phyloP scores from a whole-genome alignment of 2,113 vertebrate species.

The Excalfactoria chinensis region DNA sequence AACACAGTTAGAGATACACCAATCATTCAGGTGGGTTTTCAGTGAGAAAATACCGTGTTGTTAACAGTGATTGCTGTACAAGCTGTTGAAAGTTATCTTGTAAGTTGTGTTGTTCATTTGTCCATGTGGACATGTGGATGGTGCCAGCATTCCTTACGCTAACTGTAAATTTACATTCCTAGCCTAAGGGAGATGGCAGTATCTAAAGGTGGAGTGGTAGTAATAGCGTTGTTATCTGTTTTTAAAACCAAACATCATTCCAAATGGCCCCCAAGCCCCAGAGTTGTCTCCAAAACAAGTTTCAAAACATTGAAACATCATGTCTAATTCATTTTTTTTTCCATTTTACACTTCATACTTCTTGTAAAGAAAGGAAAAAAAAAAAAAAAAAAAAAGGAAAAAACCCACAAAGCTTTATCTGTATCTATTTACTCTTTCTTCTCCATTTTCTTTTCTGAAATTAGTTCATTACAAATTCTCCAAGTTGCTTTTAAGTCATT shows the following conservation, averaged over 20 bases:
- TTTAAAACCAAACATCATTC: background rate
- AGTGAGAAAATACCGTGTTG: background rate
- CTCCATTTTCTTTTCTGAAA: background rate
- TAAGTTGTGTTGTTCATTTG: background rate
- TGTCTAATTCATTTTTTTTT: background rate
- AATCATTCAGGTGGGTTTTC: rapidly evolving
- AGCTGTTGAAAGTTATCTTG: background rate
- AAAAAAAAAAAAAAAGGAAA: background rate
- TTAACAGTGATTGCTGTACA: background rate
- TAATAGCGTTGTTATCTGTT: background rate
- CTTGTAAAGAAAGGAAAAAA: background rate
- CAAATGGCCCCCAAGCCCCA: background rate
- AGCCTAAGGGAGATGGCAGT: background rate
- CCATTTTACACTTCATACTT: background rate
- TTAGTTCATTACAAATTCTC: background rate
- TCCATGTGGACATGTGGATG: background rate
- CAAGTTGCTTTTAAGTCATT: background rate
- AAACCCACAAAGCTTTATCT: background rate
- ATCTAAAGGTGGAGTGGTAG: background rate
- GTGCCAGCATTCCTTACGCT: background rate
- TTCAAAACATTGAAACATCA: background rate
- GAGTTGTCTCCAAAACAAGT: background rate
- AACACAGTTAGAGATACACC: background rate
- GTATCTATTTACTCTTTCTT: background rate
- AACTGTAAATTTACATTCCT: background rate